These are phyloP conservation scores for Anhinga anhinga DNA, from an alignment of 2,113 vertebrate genomes.

Conservation along the genomic window DNA sequence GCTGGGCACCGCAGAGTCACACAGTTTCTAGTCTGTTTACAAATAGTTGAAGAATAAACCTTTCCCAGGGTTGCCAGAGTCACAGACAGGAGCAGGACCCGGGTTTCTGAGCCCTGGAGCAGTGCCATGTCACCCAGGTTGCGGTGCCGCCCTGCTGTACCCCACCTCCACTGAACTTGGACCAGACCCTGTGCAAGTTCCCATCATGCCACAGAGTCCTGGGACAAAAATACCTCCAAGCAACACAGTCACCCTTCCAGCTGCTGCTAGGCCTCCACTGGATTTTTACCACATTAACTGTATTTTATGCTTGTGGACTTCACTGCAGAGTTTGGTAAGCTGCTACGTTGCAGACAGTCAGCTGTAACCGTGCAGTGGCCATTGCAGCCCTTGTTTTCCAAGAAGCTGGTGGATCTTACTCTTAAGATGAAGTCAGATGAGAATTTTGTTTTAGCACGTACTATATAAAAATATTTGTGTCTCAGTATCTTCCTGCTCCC, in stretches of 20 bases:
- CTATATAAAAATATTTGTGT: background rate
- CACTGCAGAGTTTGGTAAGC: background rate
- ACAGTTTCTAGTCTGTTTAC: background rate
- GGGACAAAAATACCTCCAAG: background rate
- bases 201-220: background rate
- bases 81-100: background rate
- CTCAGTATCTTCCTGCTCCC: background rate
- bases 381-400: background rate
- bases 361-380: background rate
- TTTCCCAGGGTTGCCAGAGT: background rate
- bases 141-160: accelerated
- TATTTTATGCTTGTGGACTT: background rate
- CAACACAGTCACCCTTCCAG: background rate
- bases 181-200: background rate
- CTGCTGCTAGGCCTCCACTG: background rate
- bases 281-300: background rate
- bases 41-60: background rate
- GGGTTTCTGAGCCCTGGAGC: background rate
- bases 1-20: background rate
- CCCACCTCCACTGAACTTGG: background rate
- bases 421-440: background rate
- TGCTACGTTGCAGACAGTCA: background rate
- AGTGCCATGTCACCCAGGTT: accelerated
- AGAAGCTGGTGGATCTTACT: background rate
- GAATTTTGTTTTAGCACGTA: background rate